Conservation (phyloP, 1,140 invertebrate genomes). For the Augochlora pura region DNA sequence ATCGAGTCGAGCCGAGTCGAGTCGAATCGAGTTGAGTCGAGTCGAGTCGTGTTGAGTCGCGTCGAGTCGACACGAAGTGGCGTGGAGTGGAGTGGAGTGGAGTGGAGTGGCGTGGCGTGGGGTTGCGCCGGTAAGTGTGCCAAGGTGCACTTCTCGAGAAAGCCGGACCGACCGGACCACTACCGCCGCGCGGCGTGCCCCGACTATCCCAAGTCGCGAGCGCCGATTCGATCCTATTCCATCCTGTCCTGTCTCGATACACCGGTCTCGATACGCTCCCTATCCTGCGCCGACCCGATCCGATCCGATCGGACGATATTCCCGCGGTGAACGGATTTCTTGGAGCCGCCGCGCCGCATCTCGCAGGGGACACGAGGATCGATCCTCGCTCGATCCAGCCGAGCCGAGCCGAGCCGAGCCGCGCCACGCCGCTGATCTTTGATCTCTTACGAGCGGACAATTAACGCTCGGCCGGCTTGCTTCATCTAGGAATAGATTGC, state of each 20-base stretch:
- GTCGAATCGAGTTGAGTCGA: conserved; percentile 37
- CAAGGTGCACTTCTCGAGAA: conserved; percentile 79
- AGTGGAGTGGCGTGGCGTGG: conserved; percentile 56
- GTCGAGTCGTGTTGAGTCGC: conserved; percentile 31
- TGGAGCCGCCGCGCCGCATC: not conserved
- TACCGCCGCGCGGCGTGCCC: conserved; percentile 50
- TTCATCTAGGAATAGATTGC: not conserved
- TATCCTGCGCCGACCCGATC: conserved; percentile 3
- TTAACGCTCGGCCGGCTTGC: not conserved
- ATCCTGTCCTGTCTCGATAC: conserved; percentile 42
- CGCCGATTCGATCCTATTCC: conserved; percentile 60
- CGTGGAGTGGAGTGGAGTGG: conserved; percentile 40
- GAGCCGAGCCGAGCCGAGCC: no score
- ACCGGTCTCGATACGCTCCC: conserved; percentile 23
- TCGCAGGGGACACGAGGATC: not conserved
- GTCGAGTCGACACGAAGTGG: conserved; percentile 25
- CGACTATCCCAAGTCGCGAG: conserved; percentile 45
- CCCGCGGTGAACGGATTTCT: conserved; percentile 21
- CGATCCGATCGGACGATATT: not conserved
- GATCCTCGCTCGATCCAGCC: not conserved
- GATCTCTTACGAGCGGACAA: conserved; percentile 9
- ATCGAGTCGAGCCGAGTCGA: conserved; percentile 7
- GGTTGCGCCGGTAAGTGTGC: conserved; percentile 75
- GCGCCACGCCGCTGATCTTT: conserved; percentile 5
- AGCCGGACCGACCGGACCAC: conserved; percentile 74